Evolutionary conservation across 2,888 invertebrate species (phyloP).

Genomic region (Diaprepes abbreviatus): DNA sequence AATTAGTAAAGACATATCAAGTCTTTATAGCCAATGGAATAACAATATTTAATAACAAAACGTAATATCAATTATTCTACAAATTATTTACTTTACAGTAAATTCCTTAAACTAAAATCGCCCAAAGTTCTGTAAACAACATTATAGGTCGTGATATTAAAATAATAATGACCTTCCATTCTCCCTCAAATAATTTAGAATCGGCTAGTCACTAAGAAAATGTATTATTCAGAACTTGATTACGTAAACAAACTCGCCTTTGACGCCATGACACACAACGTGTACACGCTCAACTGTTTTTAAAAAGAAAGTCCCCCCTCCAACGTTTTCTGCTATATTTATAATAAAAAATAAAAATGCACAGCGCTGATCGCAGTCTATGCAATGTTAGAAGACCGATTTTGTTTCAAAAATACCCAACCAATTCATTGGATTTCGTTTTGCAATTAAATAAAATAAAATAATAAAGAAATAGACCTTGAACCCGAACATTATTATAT

Average conservation of each 20-base stretch:
- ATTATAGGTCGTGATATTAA: slow-evolving; percentile 5
- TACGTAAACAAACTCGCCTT: slow-evolving; percentile 36
- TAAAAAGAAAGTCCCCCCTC: slow-evolving; percentile 31
- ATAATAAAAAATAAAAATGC: slow-evolving; percentile 21
- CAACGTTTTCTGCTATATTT: slow-evolving; percentile 13
- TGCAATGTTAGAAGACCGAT: slow-evolving; percentile 6
- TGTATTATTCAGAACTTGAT: slow-evolving; percentile 33
- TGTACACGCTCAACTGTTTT: slow-evolving; percentile 15
- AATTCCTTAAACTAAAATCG: too few species aligned
- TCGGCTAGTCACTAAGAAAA: slow-evolving; percentile 31
- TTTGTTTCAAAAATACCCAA: slow-evolving; percentile 10
- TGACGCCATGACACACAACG: slow-evolving; percentile 30
- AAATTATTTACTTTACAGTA: too few species aligned
- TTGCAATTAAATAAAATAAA: slow-evolving; percentile 28
- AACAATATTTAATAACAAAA: too few species aligned
- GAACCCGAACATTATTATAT: slow-evolving; percentile 62
- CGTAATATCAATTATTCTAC: too few species aligned
- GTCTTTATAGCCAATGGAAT: too few species aligned
- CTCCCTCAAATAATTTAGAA: slow-evolving; percentile 28
- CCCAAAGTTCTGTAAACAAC: too few species aligned
- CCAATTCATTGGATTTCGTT: slow-evolving; percentile 4
- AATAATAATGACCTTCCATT: slow-evolving; percentile 25
- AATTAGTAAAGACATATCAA: too few species aligned
- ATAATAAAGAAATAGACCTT: slow-evolving; percentile 56
- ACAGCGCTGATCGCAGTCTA: slow-evolving; percentile 8